Conservation (phyloP, 1,140 invertebrate genomes). For the Bombus cullumanus region DNA sequence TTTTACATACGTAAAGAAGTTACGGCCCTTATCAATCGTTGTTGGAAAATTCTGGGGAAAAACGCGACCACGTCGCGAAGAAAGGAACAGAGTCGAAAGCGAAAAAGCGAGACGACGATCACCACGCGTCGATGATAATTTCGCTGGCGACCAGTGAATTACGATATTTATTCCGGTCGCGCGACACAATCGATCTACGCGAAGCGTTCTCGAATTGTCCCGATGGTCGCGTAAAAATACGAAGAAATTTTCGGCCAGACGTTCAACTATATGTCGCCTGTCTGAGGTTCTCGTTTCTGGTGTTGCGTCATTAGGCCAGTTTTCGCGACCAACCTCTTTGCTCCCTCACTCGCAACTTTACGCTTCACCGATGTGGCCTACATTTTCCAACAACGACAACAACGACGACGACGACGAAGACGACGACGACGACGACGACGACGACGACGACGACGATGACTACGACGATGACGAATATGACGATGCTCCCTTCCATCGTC, state of each 20-base stretch:
- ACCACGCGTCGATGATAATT: neutral
- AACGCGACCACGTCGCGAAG: neutral
- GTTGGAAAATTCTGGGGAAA: slow-evolving; percentile 15
- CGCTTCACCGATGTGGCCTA: slow-evolving; percentile 21
- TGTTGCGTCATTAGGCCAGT: neutral
- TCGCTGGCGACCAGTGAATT: neutral
- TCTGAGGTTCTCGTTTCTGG: neutral
- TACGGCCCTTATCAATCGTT: slow-evolving; percentile 21
- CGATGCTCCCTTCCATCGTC: neutral
- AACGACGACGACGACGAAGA: neutral
- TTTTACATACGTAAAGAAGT: slow-evolving; percentile 34
- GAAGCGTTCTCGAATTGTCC: slow-evolving; percentile 25
- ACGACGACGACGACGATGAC: neutral
- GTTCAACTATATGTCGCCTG: neutral
- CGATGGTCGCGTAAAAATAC: slow-evolving; percentile 25
- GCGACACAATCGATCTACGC: slow-evolving; percentile 14
- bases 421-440: neutral
- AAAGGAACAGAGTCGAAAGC: neutral
- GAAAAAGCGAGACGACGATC: neutral
- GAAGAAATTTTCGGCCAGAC: slow-evolving; percentile 29
- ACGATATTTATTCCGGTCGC: slow-evolving; percentile 29
- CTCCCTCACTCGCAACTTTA: neutral
- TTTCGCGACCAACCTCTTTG: no score
- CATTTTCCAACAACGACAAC: slow-evolving; percentile 34
- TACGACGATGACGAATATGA: slow-evolving; percentile 9